Evolutionary conservation across 1,140 invertebrate genomes (phyloP).

Genomic region (Drosophila lowei): DNA sequence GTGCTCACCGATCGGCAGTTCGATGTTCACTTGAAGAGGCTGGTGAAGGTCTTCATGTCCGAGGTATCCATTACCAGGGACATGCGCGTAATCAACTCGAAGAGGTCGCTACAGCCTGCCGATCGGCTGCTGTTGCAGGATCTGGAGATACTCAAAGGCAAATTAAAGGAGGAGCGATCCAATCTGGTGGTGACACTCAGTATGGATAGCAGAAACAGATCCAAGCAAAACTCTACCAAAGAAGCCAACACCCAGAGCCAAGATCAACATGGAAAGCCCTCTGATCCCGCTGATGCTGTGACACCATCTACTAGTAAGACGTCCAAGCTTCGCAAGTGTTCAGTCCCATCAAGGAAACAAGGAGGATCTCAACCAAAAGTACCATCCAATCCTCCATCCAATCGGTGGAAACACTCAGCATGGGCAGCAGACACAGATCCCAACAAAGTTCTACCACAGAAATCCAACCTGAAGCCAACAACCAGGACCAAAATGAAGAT

Average conservation of each 20-base stretch:
- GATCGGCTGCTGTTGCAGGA: slow-evolving; percentile 4
- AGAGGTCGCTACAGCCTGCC: not conserved
- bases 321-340: no score
- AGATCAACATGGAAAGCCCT: no score
- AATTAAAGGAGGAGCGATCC: slow-evolving; percentile 29
- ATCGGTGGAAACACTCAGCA: slow-evolving; percentile 19
- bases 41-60: slow-evolving; percentile 41
- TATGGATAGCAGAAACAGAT: slow-evolving; percentile 14
- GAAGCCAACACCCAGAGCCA: no score
- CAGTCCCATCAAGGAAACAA: not conserved
- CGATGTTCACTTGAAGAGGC: slow-evolving; percentile 20
- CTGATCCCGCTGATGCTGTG: no score
- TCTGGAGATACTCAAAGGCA: slow-evolving; percentile 15
- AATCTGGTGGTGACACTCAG: slow-evolving; percentile 25
- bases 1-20: slow-evolving; percentile 30
- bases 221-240: no score
- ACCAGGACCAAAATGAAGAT: no score
- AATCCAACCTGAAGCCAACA: no score
- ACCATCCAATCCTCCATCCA: not conserved
- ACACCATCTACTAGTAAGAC: no score
- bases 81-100: slow-evolving; percentile 9
- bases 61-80: slow-evolving; percentile 35
- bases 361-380: slow-evolving; percentile 6
- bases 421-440: slow-evolving; percentile 16
- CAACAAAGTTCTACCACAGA: no score